Conservation (phyloP, 2,888 invertebrate genomes). For the Heliconius ismenius region DNA sequence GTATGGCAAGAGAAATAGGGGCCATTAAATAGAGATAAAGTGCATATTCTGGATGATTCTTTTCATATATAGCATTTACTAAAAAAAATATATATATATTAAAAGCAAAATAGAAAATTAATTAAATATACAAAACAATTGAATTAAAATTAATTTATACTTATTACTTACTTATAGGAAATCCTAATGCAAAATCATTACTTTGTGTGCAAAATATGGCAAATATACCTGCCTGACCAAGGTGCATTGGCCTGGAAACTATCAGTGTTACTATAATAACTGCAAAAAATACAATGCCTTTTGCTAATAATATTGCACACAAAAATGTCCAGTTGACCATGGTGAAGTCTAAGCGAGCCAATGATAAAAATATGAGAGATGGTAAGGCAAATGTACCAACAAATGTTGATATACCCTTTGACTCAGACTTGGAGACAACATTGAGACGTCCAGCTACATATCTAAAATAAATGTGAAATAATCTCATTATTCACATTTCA, state of each 20-base stretch:
- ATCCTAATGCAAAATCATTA: conserved; percentile 98
- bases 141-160: conserved; percentile 21
- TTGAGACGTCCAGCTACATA: conserved; percentile 92
- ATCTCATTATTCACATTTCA: background rate
- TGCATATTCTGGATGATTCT: conserved; percentile 93
- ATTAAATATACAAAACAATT: background rate
- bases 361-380: conserved; percentile 93
- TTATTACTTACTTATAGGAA: conserved; percentile 90
- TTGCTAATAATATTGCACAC: conserved; percentile 91
- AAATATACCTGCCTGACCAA: conserved; percentile 93
- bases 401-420: conserved; percentile 94
- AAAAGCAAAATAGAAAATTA: background rate
- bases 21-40: conserved; percentile 96
- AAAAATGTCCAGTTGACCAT: conserved; percentile 96
- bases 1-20: conserved; percentile 94
- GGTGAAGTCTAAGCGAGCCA: conserved; percentile 91
- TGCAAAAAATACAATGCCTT: conserved; percentile 90
- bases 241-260: conserved; percentile 89
- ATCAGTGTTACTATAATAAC: conserved; percentile 90
- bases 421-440: conserved; percentile 90
- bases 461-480: conserved; percentile 67
- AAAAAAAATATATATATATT: conserved; percentile 42
- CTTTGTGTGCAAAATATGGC: conserved; percentile 98
- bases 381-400: conserved; percentile 97
- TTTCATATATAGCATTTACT: conserved; percentile 93